Base-by-base conservation (phyloP, 2,113 vertebrate genomes). In the Corydoras maculifer region DNA sequence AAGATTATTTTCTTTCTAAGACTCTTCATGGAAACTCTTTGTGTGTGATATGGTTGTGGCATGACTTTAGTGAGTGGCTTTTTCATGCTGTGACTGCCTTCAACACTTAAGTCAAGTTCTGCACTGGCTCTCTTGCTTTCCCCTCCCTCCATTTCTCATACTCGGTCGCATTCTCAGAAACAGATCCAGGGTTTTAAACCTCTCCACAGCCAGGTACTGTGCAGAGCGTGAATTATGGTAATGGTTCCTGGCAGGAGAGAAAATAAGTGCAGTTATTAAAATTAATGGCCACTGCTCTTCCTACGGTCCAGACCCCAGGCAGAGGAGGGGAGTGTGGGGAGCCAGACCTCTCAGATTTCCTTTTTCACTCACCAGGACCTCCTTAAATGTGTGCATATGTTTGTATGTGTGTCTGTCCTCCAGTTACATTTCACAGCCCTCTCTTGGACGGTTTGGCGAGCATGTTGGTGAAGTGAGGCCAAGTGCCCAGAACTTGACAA, bases 241-340 rank as follows among this genome's bases (percentile, higher is more conserved):
- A 83, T 79, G 61, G 74, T 72, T 78, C 70, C 78, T 83, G 84
- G 80, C 81, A 82, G 79, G 68, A 79, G 77, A 75, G 81, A 84
- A 78, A 85, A 82, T 83, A 80, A 80, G 77, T 80, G 75, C 80
- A 81, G 82, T 84, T 88, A 83, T 82, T 81, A 81, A 84, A 85
- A 83, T 82, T 1, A 83, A 87, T 80, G 75, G 77, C 62, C 67
- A 75, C 78, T 71, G 79, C 80, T 81, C 62, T 78, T 85, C 70
- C 76, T 80, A 76, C 53, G 76, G 77, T 81, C 78, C 57, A 35
- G 73, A 68, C 75, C 78, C 75, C 61, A 76, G 73, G 69, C 65
- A 69, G 70, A 74, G 75, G 62, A 65, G 66, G 18, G 67, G 32
- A 71, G 58, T 32, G 64, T 72, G 69, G 66, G 50, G 69, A 69